phyloP scores from a whole-genome alignment of 2,113 vertebrate species.

The Sturnira hondurensis region DNA sequence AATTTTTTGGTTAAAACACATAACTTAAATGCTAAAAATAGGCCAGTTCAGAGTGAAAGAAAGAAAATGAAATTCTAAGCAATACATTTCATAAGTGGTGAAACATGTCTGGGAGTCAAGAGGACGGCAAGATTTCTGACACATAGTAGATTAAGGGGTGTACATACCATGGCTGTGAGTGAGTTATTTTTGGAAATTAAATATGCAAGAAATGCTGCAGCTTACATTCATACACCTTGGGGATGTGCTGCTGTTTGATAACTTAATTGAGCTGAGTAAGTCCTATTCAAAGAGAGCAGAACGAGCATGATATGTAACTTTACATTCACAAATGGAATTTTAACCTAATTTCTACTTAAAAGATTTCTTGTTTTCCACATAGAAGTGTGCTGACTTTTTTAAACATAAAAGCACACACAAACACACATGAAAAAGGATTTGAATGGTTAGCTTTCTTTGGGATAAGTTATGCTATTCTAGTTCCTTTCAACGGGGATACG shows the following conservation, averaged over 20 bases:
- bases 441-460: neutral
- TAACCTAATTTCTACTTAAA: conserved; percentile 9
- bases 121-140: conserved; percentile 17
- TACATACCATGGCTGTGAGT: neutral
- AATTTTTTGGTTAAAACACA: conserved; percentile 26
- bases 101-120: neutral
- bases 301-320: neutral
- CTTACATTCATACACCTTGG: conserved; percentile 19
- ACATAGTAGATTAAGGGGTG: neutral
- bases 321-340: neutral
- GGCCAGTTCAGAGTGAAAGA: neutral
- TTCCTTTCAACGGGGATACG: neutral
- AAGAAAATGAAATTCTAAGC: neutral
- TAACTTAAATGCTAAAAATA: conserved; percentile 31
- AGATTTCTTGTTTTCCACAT: neutral
- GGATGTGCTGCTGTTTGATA: conserved; percentile 33
- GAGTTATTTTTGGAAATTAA: conserved; percentile 32
- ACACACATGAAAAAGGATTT: neutral
- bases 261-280: conserved; percentile 32
- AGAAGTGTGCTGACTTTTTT: neutral
- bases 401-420: neutral
- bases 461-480: neutral
- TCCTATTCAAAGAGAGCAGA: conserved; percentile 7
- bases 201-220: neutral
- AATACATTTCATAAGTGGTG: conserved; percentile 32